Evolutionary conservation across 2,888 invertebrate species (phyloP).

Genomic region (Chrysotoxum bicinctum): DNA sequence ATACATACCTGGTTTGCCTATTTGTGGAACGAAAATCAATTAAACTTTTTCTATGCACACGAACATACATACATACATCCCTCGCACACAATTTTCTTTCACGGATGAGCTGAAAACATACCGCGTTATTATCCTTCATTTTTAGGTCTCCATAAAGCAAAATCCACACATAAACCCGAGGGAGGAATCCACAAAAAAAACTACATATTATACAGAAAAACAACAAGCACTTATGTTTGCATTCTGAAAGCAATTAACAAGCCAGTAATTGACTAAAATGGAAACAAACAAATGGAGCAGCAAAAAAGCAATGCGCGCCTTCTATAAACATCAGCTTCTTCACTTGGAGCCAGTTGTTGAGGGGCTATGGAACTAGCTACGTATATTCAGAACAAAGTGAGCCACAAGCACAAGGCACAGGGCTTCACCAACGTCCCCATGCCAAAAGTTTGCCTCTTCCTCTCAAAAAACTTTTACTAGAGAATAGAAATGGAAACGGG

Average conservation of each 20-base stretch:
- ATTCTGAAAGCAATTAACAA: constrained; percentile 78
- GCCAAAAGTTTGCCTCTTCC: constrained; percentile 36
- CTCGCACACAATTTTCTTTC: constrained; percentile 24
- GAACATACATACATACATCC: neutral
- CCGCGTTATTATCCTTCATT: constrained; percentile 59
- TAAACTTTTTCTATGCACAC: constrained; percentile 65
- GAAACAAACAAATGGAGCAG: constrained; percentile 76
- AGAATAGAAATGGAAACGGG: constrained; percentile 67
- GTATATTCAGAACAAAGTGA: neutral
- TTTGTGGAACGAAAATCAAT: constrained; percentile 55
- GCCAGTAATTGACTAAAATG: constrained; percentile 80
- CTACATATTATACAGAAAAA: constrained; percentile 11
- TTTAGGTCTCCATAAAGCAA: constrained; percentile 57
- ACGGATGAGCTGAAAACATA: constrained; percentile 55
- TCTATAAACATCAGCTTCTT: constrained; percentile 21
- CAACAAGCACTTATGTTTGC: constrained; percentile 67
- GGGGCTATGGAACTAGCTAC: neutral
- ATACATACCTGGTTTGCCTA: constrained; percentile 16
- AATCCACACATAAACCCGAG: constrained; percentile 19
- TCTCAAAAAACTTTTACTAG: constrained; percentile 45
- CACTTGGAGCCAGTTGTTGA: neutral
- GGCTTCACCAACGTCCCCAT: constrained; percentile 19
- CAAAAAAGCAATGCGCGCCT: constrained; percentile 49
- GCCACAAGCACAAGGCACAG: constrained; percentile 1
- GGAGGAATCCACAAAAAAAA: constrained; percentile 3